phyloP scores from a whole-genome alignment of 2,113 vertebrate genomes.

The Microtus pennsylvanicus region DNA sequence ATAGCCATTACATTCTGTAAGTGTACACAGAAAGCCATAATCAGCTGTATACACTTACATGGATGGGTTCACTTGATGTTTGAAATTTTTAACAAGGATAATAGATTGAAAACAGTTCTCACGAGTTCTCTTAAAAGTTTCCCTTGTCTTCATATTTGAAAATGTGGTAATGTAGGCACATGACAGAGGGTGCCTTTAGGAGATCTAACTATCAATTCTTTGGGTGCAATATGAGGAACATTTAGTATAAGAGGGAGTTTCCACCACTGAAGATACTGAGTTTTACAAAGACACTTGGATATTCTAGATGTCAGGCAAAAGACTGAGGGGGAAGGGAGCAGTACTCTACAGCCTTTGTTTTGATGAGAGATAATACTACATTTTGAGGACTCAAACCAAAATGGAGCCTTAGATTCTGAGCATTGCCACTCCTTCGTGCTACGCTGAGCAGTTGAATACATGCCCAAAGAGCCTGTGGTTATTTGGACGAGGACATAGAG shows the following conservation, averaged over 20 bases:
- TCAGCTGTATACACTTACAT: background rate
- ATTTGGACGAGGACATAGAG: constrained; percentile 71
- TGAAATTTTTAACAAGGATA: constrained; percentile 45
- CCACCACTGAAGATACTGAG: background rate
- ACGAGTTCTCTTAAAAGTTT: constrained; percentile 44
- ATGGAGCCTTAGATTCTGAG: constrained; percentile 42
- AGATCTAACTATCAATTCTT: background rate
- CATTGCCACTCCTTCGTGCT: constrained; percentile 32
- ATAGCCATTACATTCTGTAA: constrained; percentile 61
- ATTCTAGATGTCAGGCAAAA: constrained; percentile 47
- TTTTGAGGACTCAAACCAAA: constrained; percentile 3
- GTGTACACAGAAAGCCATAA: constrained; percentile 19
- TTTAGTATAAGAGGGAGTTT: constrained; percentile 52
- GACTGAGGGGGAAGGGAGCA: background rate
- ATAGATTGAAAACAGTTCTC: constrained; percentile 12
- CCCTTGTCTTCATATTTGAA: constrained; percentile 25
- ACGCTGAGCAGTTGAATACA: constrained; percentile 70
- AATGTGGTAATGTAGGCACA: background rate
- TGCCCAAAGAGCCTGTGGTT: constrained; percentile 70
- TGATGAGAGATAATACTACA: background rate
- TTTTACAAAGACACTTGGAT: constrained; percentile 8
- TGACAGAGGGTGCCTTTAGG: background rate
- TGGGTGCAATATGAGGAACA: background rate
- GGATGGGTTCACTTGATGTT: constrained; percentile 6
- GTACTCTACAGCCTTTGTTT: background rate